Base-by-base conservation (phyloP, 2,113 vertebrate species). In the Cavia porcellus region DNA sequence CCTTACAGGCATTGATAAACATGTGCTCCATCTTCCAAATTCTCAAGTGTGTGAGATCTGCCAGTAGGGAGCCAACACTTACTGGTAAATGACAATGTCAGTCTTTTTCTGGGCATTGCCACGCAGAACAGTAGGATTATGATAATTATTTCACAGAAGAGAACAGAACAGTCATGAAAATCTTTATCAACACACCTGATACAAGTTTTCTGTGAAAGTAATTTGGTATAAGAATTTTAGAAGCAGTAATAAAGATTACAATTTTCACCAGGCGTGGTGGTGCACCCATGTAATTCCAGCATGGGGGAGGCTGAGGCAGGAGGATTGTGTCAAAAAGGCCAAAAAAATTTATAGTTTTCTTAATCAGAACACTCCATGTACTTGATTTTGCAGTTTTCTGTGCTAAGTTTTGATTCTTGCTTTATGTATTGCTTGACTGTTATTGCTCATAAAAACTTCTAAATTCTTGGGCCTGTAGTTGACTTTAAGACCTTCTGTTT, bases 191-290 rank as follows among this genome's bases (percentile, higher is more conserved):
- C 47, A 64, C 13, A 89, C 38, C 77, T 92, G 38, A 59, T 57
- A 32, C 84, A 75, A 47, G n/a, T 57, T 80, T 96, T 96, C 62
- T 42, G 15, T 84, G 35, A 84, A 89, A 96, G 80, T 22, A 62
- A 61, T 85, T 84, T 80, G 17, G 35, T 62, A 45, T 72, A 45
- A 79, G 52, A 50, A 72, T 83, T 80, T 80, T 77, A 50, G 84
- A 89, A 89, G 35, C 57, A 77, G 24, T 70, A 84, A 79, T 61
- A 85, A 35, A 79, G 13, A 85, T 42, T 61, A n/a, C 35, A 66
- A 57, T 30, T 85, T 85, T 85, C 28, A 22, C 20, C 57, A 59
- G 57, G 57, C 20, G 2, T 59, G 57, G 57, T 59, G 57, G 19
- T 59, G 57, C 20, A 7, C 20, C 5, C 57, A 19, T 59, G 20